Base-by-base conservation (phyloP, 2,797 vertebrate species). In the Leptatherina wallacei region DNA sequence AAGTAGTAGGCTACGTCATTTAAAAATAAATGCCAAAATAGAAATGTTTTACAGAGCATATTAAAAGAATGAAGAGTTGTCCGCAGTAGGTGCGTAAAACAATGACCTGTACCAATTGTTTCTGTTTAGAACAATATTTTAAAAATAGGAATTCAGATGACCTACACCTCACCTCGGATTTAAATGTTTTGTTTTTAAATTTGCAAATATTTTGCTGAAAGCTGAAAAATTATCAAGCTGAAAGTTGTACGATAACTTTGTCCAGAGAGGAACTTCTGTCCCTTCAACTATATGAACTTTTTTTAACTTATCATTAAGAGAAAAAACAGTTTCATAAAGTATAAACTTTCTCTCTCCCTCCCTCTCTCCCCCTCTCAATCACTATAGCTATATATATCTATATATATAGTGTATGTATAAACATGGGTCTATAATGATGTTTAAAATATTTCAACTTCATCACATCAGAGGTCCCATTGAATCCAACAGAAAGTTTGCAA, bases 211-310 rank as follows among this genome's bases (percentile, higher is more conserved):
- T 67, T 16, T 16, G 13, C 4, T 58, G 1, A 57, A 62, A 1
- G 33, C 4, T 65, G 20, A 71, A 75, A 70, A 51, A 55, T 36
- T 14, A 30, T 61, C 18, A 0, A 56, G 3, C 58, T 61, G 56
- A 89, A 88, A 89, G 84, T 89, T 83, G 16, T 13, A 20, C 29
- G 65, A 72, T 59, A 89, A 91, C 85, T 91, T 89, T 89, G 71
- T 57, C 32, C 44, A 32, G 18, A 64, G 47, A 66, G n/a, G 20
- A 88, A 85, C 76, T 87, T 81, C 59, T 65, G 44, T 78, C 65
- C 65, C 52, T 32, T 73, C 59, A 62, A 61, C 65, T 47, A 76
- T 49, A 68, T 74, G 10, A 80, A 84, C 77, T 82, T 78, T 30
- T 44, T n/a, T 8, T 0, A 85, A 77, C 78, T 84, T 78, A 54